Conservation (phyloP, 2,888 invertebrate species). For the Esperia sulphurella region DNA sequence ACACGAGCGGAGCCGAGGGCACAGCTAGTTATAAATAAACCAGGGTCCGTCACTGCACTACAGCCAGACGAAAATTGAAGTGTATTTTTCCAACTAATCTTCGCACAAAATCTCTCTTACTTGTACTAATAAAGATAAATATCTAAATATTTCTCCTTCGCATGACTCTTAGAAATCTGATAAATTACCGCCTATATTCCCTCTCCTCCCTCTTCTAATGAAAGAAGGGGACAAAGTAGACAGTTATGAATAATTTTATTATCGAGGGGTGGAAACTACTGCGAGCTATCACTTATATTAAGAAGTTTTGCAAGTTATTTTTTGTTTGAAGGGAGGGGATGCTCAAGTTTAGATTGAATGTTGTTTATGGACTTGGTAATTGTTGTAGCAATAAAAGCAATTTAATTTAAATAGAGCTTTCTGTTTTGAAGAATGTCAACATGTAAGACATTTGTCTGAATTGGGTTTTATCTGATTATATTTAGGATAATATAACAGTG, state of each 20-base stretch:
- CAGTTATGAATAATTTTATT: slow-evolving; percentile 9
- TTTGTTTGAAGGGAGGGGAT: neutral
- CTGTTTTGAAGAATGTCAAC: too few species aligned
- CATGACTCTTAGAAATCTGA: slow-evolving; percentile 4
- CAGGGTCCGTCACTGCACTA: too few species aligned
- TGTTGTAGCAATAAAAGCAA: neutral
- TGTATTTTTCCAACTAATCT: too few species aligned
- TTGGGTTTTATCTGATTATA: too few species aligned
- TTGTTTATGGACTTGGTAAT: neutral
- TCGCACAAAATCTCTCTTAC: too few species aligned
- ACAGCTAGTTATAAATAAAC: too few species aligned
- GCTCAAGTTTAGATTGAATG: neutral
- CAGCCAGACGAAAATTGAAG: too few species aligned
- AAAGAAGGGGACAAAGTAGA: neutral
- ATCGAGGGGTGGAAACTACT: slow-evolving; percentile 5
- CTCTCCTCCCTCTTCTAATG: neutral
- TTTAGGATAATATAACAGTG: too few species aligned
- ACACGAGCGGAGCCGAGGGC: too few species aligned
- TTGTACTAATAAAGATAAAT: slow-evolving; percentile 8
- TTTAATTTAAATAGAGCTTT: neutral
- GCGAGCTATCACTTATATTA: slow-evolving; percentile 1
- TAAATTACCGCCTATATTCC: slow-evolving; percentile 1
- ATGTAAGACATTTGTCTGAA: too few species aligned
- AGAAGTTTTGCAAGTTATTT: too few species aligned
- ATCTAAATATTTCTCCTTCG: slow-evolving; percentile 5